phyloP scores from a whole-genome alignment of 2,797 vertebrate species.

The Gymnopithys bicolor region DNA sequence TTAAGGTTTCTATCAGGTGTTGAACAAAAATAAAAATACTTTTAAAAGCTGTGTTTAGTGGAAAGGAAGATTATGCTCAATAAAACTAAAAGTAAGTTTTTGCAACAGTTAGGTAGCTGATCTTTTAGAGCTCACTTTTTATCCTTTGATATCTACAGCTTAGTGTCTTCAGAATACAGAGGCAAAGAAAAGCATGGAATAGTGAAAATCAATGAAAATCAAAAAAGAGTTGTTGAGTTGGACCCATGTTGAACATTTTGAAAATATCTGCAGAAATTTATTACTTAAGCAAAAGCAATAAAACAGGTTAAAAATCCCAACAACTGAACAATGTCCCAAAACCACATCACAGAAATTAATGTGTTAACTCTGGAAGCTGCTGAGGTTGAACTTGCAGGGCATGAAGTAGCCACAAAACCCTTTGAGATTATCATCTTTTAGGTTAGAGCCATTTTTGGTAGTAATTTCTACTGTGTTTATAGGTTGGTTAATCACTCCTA shows the following conservation, averaged over 20 bases:
- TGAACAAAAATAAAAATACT: background rate
- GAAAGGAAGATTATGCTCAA: background rate
- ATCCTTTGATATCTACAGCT: background rate
- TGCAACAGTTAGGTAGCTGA: background rate
- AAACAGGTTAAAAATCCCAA: background rate
- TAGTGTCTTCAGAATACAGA: background rate
- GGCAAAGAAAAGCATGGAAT: background rate
- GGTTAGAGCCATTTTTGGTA: background rate
- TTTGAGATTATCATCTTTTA: slow-evolving; percentile 6
- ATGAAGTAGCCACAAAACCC: background rate
- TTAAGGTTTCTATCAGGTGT: background rate
- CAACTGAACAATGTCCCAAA: background rate
- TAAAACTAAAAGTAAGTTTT: background rate
- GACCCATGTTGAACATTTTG: background rate
- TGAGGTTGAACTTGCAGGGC: background rate
- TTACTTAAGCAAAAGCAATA: background rate
- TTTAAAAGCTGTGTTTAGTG: background rate
- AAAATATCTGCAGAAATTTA: background rate
- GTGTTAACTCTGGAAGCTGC: background rate
- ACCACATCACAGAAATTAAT: background rate
- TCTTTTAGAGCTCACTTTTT: background rate
- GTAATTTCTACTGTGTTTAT: background rate
- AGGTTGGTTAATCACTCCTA: background rate
- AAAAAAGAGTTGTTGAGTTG: background rate
- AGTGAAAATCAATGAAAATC: background rate